Conservation (phyloP, 2,113 vertebrate genomes). For the Chionodraco myersi region DNA sequence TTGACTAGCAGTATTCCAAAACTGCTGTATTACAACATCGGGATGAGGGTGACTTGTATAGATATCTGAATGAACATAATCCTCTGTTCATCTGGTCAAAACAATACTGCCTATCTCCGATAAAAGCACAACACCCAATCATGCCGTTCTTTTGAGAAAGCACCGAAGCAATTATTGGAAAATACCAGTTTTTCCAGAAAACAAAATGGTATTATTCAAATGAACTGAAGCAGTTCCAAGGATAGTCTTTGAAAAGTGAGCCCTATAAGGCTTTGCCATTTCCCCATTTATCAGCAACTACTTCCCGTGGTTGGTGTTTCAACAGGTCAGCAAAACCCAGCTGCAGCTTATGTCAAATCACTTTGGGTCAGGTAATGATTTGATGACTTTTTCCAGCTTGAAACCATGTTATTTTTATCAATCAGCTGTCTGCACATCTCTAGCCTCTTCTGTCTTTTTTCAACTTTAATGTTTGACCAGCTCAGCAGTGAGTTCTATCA, state of each 20-base stretch:
- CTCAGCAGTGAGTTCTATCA: conserved; percentile 7
- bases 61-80: no score
- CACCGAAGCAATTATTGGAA: not conserved
- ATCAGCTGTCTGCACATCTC: conserved; percentile 1
- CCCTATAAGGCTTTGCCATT: not conserved
- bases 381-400: conserved; percentile 26
- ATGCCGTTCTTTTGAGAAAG: not conserved
- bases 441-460: conserved; percentile 23
- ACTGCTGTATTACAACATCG: no score
- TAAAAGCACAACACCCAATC: not conserved
- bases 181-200: not conserved
- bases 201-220: not conserved
- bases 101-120: no score
- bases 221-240: not conserved
- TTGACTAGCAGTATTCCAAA: no score
- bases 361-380: conserved; percentile 26
- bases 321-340: conserved; percentile 6
- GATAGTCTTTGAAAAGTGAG: not conserved
- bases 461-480: conserved; percentile 14
- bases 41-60: no score
- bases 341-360: conserved; percentile 29
- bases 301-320: conserved; percentile 12
- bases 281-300: conserved; percentile 1
- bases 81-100: no score
- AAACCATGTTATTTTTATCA: conserved; percentile 54